phyloP scores from a whole-genome alignment of 2,113 vertebrate species.

The Saguinus imperator region DNA sequence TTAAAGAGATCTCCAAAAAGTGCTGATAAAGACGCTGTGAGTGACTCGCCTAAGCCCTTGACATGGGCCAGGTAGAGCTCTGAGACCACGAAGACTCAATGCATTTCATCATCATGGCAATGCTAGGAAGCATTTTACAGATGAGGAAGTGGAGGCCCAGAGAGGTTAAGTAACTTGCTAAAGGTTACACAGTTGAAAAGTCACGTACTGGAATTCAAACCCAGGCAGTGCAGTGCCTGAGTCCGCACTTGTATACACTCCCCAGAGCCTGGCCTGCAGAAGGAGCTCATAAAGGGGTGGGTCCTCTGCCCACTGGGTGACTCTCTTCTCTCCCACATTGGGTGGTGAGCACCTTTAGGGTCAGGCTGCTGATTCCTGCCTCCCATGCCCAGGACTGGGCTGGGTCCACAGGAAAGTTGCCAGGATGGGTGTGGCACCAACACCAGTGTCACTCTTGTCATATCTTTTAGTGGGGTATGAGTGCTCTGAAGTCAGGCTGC shows the following conservation, averaged over 20 bases:
- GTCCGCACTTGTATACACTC: rapidly evolving
- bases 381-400: too few species aligned
- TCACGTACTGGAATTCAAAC: neutral
- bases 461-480: neutral
- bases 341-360: neutral
- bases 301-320: neutral
- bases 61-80: neutral
- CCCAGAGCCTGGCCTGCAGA: rapidly evolving
- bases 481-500: neutral
- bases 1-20: neutral
- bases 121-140: neutral
- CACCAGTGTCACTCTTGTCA: neutral
- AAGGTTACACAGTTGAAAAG: neutral
- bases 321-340: neutral
- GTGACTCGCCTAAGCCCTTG: neutral
- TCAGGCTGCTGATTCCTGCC: neutral
- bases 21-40: neutral
- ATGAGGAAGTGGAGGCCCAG: neutral
- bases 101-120: neutral
- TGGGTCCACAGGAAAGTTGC: neutral
- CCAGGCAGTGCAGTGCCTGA: neutral
- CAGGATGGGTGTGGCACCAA: neutral
- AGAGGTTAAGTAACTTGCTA: neutral
- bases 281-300: neutral
- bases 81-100: neutral